Evolutionary conservation across 2,888 invertebrate species (phyloP).

Genomic region (Drosophila algonquin): DNA sequence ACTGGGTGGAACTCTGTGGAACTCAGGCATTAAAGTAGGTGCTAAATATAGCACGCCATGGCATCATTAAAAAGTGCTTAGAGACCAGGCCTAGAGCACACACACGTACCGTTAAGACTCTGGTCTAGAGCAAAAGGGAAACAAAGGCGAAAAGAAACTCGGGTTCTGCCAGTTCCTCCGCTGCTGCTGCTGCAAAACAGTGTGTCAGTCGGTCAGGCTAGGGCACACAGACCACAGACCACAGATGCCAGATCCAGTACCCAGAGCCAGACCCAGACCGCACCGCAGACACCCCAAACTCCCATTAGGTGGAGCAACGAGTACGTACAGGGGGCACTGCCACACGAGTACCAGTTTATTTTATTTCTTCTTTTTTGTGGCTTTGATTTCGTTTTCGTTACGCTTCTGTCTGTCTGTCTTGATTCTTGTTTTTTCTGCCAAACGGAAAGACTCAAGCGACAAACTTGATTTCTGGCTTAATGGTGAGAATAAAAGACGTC

Average conservation of each 20-base stretch:
- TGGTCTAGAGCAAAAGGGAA: conserved; percentile 20
- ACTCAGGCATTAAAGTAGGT: conserved; percentile 51
- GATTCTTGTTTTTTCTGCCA: conserved; percentile 30
- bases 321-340: conserved; percentile 13
- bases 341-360: conserved; percentile 38
- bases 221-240: conserved; percentile 15
- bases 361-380: conserved; percentile 17
- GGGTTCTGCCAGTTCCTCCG: conserved; percentile 10
- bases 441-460: conserved; percentile 68
- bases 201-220: conserved; percentile 77
- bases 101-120: conserved; percentile 52
- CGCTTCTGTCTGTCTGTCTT: conserved; percentile 47
- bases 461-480: conserved; percentile 55
- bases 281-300: conserved; percentile 14
- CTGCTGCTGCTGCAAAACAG: conserved; percentile 39
- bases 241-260: conserved; percentile 1
- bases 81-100: conserved; percentile 60
- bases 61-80: conserved; percentile 77
- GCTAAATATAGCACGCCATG: conserved; percentile 70
- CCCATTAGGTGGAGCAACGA: conserved; percentile 6
- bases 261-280: neutral
- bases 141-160: conserved; percentile 41
- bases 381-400: conserved; percentile 78
- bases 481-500: conserved; percentile 31
- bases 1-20: conserved; percentile 36